phyloP scores from a whole-genome alignment of 2,113 vertebrate genomes.

The Morone saxatilis region DNA sequence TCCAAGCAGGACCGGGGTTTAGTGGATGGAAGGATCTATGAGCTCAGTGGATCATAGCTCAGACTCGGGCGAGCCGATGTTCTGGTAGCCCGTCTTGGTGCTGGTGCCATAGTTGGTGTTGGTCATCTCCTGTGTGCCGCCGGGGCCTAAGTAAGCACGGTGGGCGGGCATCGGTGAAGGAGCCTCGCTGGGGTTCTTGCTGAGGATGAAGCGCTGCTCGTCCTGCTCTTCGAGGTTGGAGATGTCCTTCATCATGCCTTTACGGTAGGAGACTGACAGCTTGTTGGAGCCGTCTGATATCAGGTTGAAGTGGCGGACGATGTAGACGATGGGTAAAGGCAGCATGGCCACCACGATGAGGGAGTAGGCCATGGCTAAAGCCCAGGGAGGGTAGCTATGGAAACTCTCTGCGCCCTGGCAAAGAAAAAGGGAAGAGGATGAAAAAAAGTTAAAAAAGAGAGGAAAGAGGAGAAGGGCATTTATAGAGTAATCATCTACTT shows the following conservation, averaged over 20 bases:
- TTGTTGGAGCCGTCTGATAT: constrained; percentile 95
- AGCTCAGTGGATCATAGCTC: constrained; percentile 88
- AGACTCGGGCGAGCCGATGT: constrained; percentile 93
- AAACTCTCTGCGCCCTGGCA: constrained; percentile 91
- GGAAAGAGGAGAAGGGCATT: not conserved
- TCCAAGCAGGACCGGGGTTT: constrained; percentile 32
- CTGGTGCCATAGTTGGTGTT: constrained; percentile 93
- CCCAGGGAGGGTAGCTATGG: constrained; percentile 95
- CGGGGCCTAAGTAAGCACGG: constrained; percentile 94
- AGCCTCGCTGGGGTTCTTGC: constrained; percentile 92
- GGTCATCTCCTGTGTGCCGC: constrained; percentile 91
- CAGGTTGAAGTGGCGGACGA: constrained; percentile 92
- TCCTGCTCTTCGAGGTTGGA: constrained; percentile 97
- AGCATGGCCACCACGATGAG: constrained; percentile 92
- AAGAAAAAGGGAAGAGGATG: constrained; percentile 10
- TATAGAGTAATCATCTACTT: not conserved
- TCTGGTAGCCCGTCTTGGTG: constrained; percentile 90
- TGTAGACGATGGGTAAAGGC: constrained; percentile 92
- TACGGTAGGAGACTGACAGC: constrained; percentile 96
- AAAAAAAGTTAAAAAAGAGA: not conserved
- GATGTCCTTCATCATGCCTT: constrained; percentile 99
- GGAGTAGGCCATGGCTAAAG: constrained; percentile 90
- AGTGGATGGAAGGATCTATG: constrained; percentile 20
- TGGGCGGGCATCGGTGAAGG: constrained; percentile 96
- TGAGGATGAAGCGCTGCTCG: constrained; percentile 97